phyloP scores from a whole-genome alignment of 2,888 invertebrate genomes.

The Hermaeophaga mercurialis region DNA sequence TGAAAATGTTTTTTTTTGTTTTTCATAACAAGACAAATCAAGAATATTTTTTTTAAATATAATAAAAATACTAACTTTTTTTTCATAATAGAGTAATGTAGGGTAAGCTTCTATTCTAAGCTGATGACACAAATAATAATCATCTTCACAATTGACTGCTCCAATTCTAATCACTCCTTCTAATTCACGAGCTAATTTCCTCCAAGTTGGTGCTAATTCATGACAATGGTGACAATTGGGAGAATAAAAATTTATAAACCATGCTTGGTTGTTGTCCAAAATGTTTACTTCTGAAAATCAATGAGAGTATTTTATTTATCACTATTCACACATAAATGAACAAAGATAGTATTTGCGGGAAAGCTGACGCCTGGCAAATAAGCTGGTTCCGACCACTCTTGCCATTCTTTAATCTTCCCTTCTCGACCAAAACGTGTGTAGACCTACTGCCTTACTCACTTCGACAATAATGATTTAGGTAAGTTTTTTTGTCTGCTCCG shows the following conservation, averaged over 20 bases:
- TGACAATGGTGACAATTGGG: conserved; percentile 87
- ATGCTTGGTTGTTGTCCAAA: conserved; percentile 66
- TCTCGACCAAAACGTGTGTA: too few relatives aligned
- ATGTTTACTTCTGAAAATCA: conserved; percentile 57
- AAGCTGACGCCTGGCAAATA: too few relatives aligned
- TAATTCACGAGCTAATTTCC: conserved; percentile 74
- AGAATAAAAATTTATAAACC: conserved; percentile 90
- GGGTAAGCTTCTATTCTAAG: conserved; percentile 78
- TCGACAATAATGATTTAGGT: too few relatives aligned
- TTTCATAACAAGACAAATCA: too few relatives aligned
- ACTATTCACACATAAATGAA: neutral
- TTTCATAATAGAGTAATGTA: conserved; percentile 70
- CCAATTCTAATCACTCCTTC: conserved; percentile 80
- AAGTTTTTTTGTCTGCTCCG: too few relatives aligned
- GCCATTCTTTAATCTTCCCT: neutral
- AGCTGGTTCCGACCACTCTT: too few relatives aligned
- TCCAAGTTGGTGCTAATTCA: conserved; percentile 80
- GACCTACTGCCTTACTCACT: too few relatives aligned
- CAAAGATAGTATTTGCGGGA: too few relatives aligned
- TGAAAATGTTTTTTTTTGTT: too few relatives aligned
- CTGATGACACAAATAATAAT: conserved; percentile 76
- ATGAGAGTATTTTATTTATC: too few relatives aligned
- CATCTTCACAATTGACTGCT: conserved; percentile 88
- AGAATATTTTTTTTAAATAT: too few relatives aligned
- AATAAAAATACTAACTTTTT: conserved; percentile 45